Percentiles rank a stretch among this genome's conserved stretches.
These are phyloP conservation scores for Anas acuta DNA, from an alignment of 2,797 vertebrate species.

Conservation along the genomic window DNA sequence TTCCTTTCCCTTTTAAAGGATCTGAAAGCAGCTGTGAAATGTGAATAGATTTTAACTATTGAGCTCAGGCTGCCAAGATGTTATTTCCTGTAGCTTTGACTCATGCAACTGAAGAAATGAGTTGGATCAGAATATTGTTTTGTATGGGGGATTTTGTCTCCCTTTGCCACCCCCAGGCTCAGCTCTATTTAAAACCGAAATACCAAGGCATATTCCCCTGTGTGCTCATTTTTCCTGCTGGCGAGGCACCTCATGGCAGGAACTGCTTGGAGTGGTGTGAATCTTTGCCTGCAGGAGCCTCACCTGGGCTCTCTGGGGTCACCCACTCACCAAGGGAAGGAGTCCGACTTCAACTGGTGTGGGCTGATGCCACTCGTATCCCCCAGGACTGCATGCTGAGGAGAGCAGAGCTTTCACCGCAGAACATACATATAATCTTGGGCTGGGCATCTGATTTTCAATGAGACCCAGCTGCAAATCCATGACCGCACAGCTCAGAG, in stretches of 20 bases:
- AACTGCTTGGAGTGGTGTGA: background rate
- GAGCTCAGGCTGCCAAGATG: background rate
- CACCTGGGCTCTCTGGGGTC: background rate
- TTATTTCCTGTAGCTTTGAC: conserved; percentile 42
- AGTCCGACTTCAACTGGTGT: background rate
- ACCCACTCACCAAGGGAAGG: background rate
- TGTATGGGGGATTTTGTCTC: background rate
- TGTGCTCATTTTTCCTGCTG: background rate
- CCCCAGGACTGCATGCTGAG: background rate
- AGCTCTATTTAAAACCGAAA: background rate
- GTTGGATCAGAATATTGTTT: conserved; percentile 8
- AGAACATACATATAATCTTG: background rate
- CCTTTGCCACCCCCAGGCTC: background rate
- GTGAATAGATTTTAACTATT: conserved; percentile 34
- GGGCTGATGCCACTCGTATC: background rate
- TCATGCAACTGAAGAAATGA: background rate
- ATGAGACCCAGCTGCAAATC: background rate
- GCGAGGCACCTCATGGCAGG: background rate
- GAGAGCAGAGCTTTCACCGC: background rate
- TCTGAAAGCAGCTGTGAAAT: conserved; percentile 24
- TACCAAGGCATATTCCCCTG: background rate
- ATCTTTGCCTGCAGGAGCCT: background rate
- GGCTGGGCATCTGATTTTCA: background rate
- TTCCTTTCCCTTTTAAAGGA: background rate
- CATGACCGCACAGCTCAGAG: background rate